phyloP scores from a whole-genome alignment of 2,888 invertebrate species.

The Stenichneumon culpator region DNA sequence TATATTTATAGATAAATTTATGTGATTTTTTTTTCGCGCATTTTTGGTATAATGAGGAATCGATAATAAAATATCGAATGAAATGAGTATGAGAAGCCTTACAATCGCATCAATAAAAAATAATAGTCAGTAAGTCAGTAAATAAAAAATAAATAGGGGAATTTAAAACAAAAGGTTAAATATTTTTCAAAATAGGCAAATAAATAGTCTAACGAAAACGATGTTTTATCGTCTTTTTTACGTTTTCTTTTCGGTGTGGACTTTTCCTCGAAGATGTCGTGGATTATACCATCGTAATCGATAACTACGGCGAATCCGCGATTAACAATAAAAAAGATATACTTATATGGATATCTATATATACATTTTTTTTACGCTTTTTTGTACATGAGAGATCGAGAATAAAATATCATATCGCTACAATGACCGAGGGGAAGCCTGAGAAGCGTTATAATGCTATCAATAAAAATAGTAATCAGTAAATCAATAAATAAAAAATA shows the following conservation, averaged over 20 bases:
- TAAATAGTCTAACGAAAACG: no score
- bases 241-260: no score
- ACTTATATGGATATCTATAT: no score
- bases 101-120: conserved; percentile 82
- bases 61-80: conserved; percentile 33
- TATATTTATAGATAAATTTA: background rate
- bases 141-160: no score
- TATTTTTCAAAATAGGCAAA: no score
- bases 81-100: conserved; percentile 75
- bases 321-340: background rate
- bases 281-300: no score
- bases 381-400: background rate
- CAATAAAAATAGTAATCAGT: conserved; percentile 81
- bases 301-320: background rate
- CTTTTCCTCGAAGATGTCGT: no score
- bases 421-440: conserved; percentile 74
- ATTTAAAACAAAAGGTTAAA: no score
- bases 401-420: conserved; percentile 42
- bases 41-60: background rate
- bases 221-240: no score
- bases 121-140: conserved; percentile 50
- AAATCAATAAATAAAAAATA: no score
- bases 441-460: conserved; percentile 79
- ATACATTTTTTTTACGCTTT: no score
- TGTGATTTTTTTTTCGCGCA: background rate